Evolutionary conservation across 2,113 vertebrate species (phyloP).

Genomic region (Amblyornis subalaris): DNA sequence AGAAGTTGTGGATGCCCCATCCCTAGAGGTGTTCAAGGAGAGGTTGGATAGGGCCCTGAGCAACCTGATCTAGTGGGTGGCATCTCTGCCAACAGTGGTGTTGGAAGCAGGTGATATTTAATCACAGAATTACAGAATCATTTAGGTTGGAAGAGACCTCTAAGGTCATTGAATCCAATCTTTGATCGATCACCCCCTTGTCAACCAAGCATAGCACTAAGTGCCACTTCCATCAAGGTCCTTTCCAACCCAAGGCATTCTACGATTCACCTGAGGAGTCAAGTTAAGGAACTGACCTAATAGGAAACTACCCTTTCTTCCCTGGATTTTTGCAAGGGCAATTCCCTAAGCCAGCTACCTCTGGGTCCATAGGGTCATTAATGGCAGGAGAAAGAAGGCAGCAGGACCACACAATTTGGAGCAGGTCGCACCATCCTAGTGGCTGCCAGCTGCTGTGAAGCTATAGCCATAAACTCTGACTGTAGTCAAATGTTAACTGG

Average conservation of each 20-base stretch:
- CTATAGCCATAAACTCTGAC: background rate
- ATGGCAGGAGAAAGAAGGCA: background rate
- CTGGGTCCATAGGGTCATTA: background rate
- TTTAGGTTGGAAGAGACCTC: background rate
- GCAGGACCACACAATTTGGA: background rate
- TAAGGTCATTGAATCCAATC: background rate
- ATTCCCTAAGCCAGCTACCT: fast-evolving
- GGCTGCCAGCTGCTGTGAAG: background rate
- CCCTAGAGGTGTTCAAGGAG: fast-evolving
- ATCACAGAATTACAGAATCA: background rate
- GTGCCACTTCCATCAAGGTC: background rate
- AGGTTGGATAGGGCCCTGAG: background rate
- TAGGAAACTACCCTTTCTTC: background rate
- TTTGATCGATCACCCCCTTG: background rate
- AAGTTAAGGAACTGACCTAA: background rate
- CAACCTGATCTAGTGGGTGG: background rate
- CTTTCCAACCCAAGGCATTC: background rate
- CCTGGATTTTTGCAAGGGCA: background rate
- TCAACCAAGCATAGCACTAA: background rate
- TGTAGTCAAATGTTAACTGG: background rate
- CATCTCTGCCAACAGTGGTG: background rate
- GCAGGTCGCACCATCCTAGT: background rate
- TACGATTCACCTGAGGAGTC: background rate
- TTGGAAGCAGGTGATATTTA: background rate
- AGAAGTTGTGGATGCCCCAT: background rate